Base-by-base conservation (phyloP, 1,140 invertebrate species). In the Amyelois transitella region DNA sequence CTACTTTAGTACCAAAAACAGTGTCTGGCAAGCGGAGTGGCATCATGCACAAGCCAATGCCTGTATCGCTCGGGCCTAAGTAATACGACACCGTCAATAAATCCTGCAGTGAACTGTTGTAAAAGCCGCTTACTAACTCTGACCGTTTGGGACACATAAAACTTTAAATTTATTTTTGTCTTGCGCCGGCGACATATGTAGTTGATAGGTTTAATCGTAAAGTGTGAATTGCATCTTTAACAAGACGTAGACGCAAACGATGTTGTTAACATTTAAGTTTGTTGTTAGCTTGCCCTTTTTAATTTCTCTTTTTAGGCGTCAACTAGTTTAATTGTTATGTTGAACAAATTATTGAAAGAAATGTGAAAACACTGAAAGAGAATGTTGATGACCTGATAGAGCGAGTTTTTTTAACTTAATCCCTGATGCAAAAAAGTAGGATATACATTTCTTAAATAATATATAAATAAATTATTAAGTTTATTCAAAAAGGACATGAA, bases 51-150 rank as follows among this genome's bases (percentile, higher is more conserved):
- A 14, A 6, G 3, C 1, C 2, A 14, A 14, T 1, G 32, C 1
- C 7, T 38, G 12, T 14, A 38, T 38, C 2, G 32, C 12, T 14
- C 17, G 32, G 12, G 17, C n/a, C 32, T 47, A n/a, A 20, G 22
- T 55, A 47, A 55, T 51, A 58, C 28, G 38, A 53, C 51, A 59
- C 58, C 20, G 28, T 43, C 47, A 54, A 68, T 68, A 68, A 67
- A 64, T 58, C 58, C 58, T 57, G 28, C 53, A 49, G 20, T 50
- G 38, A 61, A 64, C 53, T 60, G 51, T 44, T 51, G 38, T 61
- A 58, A 61, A 60, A 51, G 47, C 52, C 52, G 24, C 48, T 50
- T 51, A 51, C 55, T 58, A 44, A 59, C 47, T 54, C 49, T 18
- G 43, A 21, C 14, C 19, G 3, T 53, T 53, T 53, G 4, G 20